Base-by-base conservation (phyloP, 2,888 invertebrate species). In the Lepetodrilus schrolli region DNA sequence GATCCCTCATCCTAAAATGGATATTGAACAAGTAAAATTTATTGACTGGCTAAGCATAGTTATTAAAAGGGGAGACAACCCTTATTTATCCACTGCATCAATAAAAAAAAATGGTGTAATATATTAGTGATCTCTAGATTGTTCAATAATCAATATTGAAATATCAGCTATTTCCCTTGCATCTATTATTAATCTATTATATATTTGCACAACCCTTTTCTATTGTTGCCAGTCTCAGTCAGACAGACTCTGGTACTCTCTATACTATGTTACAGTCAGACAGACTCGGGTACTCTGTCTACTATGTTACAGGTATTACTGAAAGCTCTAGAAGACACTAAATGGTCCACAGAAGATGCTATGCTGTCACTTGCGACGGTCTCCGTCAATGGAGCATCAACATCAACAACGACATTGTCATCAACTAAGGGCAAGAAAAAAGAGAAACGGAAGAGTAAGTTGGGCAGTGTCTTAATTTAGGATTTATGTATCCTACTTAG, bases 281-380 rank as follows among this genome's bases (percentile, higher is more conserved):
- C 13, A 38, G 5, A 13, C 38, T 8, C 13, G 38, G 13, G 38
- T 13, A 8, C 38, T 8, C 38, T 38, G n/a, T n/a, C n/a, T n/a
- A n/a, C n/a, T n/a, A n/a, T n/a, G n/a, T n/a, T 43, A 3, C 58
- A 58, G 58, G 58, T 58, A n/a, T 13, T 58, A 17, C 23, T 30
- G 30, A 58, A 58, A 58, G 58, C 58, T 34, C 58, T 58, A 0
- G 58, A 58, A 34, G 58, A 58, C 17, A 23, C 23, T 1, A 58
- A 58, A 4, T 58, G 58, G 58, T 58, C 58, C 2, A 30, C 58
- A 1, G 58, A 58, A 58, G 58, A 58, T 4, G 58, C 58, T 4
- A 30, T 58, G 23, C 58, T 58, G 0, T 48, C 48, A n/a, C 17
- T 48, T 1, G 48, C 48, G 21, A 48, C 48, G 1, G 17, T 20